A percentile compares a stretch with the other conserved stretches of the same genome.
Conservation (phyloP, 2,797 vertebrate species). For the Sandelia bainsii region DNA sequence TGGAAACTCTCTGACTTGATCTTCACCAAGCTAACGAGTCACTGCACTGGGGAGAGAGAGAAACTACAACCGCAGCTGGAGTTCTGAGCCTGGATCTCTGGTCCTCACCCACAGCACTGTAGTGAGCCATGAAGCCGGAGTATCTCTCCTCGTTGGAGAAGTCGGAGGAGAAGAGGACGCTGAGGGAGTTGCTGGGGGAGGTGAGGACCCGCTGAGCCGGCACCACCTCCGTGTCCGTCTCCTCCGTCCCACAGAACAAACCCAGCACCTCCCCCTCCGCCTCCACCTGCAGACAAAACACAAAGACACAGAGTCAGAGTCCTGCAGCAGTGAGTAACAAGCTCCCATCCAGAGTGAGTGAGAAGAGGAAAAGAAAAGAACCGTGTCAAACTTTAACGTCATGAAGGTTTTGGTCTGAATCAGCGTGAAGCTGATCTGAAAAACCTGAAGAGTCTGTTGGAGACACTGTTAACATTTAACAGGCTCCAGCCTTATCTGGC, state of each 20-base stretch:
- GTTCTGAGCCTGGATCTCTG: neutral
- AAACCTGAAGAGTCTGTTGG: neutral
- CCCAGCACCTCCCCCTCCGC: conserved; percentile 88
- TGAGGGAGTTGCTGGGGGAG: conserved; percentile 87
- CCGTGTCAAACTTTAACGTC: no score
- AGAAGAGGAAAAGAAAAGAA: no score
- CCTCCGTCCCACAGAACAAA: conserved; percentile 91
- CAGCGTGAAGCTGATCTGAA: no score
- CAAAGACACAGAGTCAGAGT: neutral
- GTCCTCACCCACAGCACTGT: conserved; percentile 89
- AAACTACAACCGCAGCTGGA: neutral
- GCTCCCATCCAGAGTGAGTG: no score
- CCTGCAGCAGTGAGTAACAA: no score
- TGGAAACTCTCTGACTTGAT: no score
- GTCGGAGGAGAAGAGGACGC: conserved; percentile 90
- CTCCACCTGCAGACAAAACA: conserved; percentile 85
- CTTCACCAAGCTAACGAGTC: no score
- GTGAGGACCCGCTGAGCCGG: conserved; percentile 84
- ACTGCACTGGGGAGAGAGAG: no score
- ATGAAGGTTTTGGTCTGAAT: no score
- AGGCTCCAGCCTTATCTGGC: conserved; percentile 28
- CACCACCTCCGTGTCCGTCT: conserved; percentile 91
- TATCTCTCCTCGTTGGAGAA: conserved; percentile 95
- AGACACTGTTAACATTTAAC: neutral
- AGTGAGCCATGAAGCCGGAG: conserved; percentile 93